A percentile compares a stretch with the other conserved stretches of the same genome.
These are phyloP conservation scores for Heliconius congener DNA, from an alignment of 1,140 invertebrate species.

Conservation along the genomic window DNA sequence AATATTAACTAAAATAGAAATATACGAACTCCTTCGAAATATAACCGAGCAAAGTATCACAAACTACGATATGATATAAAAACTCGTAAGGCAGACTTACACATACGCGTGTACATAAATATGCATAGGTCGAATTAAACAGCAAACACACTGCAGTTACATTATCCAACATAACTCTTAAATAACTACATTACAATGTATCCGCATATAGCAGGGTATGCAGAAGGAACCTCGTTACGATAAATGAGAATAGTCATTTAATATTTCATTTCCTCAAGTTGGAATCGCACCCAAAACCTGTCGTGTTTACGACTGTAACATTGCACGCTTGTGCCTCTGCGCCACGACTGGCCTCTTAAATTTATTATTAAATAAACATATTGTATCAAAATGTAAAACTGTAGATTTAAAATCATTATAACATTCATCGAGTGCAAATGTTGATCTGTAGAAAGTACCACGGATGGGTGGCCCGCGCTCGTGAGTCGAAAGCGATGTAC, in stretches of 20 bases:
- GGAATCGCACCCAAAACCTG: too few relatives aligned
- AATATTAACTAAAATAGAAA: background rate
- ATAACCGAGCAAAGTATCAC: conserved; percentile 11
- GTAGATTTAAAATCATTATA: background rate
- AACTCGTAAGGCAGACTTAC: background rate
- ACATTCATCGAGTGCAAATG: conserved; percentile 7
- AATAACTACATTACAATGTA: too few relatives aligned
- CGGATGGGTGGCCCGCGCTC: conserved; percentile 62
- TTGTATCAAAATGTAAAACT: background rate
- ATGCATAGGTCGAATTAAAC: background rate
- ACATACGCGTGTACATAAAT: background rate
- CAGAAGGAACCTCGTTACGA: too few relatives aligned
- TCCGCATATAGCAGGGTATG: too few relatives aligned
- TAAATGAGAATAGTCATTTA: too few relatives aligned
- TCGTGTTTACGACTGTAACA: too few relatives aligned
- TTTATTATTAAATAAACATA: background rate
- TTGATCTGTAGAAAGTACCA: conserved; percentile 59
- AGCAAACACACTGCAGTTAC: background rate
- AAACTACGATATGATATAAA: background rate
- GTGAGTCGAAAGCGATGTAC: conserved; percentile 62
- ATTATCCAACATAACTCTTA: background rate
- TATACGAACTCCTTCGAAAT: background rate
- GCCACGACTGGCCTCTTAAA: too few relatives aligned
- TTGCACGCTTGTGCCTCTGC: too few relatives aligned
- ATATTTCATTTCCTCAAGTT: too few relatives aligned